Percentiles rank a stretch among this genome's conserved stretches.
Evolutionary conservation across 2,797 vertebrate genomes (phyloP).

Genomic region (Valencia hispanica): DNA sequence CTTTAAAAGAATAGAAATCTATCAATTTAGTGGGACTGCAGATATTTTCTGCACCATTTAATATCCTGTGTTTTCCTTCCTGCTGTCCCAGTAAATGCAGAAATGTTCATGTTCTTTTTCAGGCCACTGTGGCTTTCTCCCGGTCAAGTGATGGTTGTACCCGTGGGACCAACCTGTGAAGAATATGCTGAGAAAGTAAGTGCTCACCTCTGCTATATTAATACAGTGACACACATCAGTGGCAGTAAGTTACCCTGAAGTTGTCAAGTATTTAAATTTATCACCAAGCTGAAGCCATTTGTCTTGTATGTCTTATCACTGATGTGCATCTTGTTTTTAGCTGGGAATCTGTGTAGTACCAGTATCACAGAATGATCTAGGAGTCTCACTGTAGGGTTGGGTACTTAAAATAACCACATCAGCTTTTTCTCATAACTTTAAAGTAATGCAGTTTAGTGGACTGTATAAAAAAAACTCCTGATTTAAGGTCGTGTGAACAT

Average conservation of each 20-base stretch:
- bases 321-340: not conserved
- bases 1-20: not conserved
- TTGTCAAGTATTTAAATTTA: not conserved
- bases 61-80: not conserved
- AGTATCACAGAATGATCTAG: not conserved
- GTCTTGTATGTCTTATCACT: not conserved
- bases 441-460: not conserved
- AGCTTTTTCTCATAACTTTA: not conserved
- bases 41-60: slow-evolving; percentile 15
- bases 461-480: not conserved
- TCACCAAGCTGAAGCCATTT: not conserved
- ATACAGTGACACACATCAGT: slow-evolving; percentile 9
- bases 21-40: not conserved
- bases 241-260: not conserved
- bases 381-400: not conserved
- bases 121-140: slow-evolving; percentile 99
- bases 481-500: not conserved
- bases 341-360: not conserved
- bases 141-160: slow-evolving; percentile 94
- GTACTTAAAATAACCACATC: not conserved
- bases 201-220: slow-evolving; percentile 1
- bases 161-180: slow-evolving; percentile 92
- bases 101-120: slow-evolving; percentile 31
- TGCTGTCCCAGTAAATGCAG: slow-evolving; percentile 21
- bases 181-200: slow-evolving; percentile 93